phyloP scores from a whole-genome alignment of 2,113 vertebrate genomes.

The Leiothrix lutea region DNA sequence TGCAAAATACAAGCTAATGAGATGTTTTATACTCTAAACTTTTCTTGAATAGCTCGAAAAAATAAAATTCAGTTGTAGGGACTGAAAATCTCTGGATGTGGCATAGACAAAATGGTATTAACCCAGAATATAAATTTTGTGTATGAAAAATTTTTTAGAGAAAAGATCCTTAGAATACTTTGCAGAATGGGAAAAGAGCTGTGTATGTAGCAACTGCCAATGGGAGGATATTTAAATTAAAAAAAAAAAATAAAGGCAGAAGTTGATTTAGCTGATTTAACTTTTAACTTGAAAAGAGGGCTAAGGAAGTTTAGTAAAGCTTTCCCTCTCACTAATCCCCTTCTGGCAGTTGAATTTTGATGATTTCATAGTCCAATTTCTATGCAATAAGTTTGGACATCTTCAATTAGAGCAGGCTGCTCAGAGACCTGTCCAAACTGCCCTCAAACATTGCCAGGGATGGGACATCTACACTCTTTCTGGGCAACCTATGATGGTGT shows the following conservation, averaged over 20 bases:
- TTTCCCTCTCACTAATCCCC: background rate
- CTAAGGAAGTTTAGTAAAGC: background rate
- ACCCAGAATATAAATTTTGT: background rate
- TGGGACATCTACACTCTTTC: background rate
- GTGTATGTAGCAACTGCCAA: background rate
- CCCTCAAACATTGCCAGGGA: background rate
- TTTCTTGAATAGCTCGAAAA: background rate
- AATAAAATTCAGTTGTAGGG: background rate
- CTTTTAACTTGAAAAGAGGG: background rate
- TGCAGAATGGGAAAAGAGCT: background rate
- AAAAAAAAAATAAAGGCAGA: background rate
- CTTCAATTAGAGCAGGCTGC: background rate
- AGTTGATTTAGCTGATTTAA: background rate
- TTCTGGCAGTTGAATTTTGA: background rate
- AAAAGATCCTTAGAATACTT: background rate
- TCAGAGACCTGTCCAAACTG: background rate
- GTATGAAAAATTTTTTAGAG: background rate
- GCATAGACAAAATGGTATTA: background rate
- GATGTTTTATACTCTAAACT: background rate
- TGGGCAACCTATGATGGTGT: background rate
- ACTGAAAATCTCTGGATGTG: background rate
- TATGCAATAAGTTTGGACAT: background rate
- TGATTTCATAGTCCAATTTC: background rate
- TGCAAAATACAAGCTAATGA: background rate
- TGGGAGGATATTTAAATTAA: background rate